Evolutionary conservation across 2,113 vertebrate genomes (phyloP), one percentile per base, ranked within the genome.

Genomic region (Lates calcarifer): DNA sequence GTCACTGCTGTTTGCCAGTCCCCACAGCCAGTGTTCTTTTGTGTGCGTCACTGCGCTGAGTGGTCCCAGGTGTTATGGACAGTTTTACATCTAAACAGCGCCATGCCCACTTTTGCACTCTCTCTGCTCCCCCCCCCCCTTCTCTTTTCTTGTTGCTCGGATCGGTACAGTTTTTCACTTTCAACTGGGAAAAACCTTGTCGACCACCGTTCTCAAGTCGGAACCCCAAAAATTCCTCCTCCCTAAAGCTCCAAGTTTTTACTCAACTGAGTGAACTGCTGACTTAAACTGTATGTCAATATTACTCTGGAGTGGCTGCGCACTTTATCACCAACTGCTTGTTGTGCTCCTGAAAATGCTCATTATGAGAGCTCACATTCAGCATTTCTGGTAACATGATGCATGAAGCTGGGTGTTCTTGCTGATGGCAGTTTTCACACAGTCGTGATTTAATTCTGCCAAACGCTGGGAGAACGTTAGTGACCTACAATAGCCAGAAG

Each of bases 51-150:
- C 55, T 77, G 76, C 71, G 74, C 84, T 94, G 94, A 94, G 88
- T 93, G 94, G 92, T 95, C 93, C 94, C 94, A 94, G 93, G 94
- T 95, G 94, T 94, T 89, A 84, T 35, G 51, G 53, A 26, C 88
- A 91, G 87, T 94, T 95, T 93, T 94, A 91, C 87, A 91, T 77
- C 57, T 29, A 56, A 72, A 79, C 61, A 31, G 29, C 15, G 9
- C 5, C 29, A 6, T 28, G 41, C 39, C 37, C 43, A 66, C 69
- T 68, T 62, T 31, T 57, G 24, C 70, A 28, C 72, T 70, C 75
- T 22, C 24, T 51, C 33, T 65, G 35, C 47, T 43, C 58, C 39
- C 26, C n/a, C 15, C 58, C 51, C 10, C 49, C 20, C 15, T 14
- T n/a, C n/a, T 33, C 29, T 37, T 67, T 45, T 73, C 47, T 63